A percentile compares a stretch with the other conserved stretches of the same genome.
These are phyloP conservation scores for Peucedramus taeniatus DNA, from an alignment of 2,113 vertebrate genomes.

Conservation along the genomic window DNA sequence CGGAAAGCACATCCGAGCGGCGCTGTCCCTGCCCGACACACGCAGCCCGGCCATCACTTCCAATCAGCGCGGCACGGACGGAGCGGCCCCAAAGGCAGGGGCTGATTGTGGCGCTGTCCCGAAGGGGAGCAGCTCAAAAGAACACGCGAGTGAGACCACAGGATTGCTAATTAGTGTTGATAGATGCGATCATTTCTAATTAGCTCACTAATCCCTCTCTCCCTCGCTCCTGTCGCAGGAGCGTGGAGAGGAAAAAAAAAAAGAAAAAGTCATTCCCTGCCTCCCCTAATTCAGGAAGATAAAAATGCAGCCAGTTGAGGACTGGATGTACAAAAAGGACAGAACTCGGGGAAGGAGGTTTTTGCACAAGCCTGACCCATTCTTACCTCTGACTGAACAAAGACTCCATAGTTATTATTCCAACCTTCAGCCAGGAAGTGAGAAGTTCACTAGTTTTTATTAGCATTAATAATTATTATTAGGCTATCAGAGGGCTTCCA, in stretches of 20 bases:
- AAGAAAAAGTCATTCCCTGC: neutral
- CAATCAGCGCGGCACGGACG: constrained; percentile 62
- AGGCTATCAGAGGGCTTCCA: constrained; percentile 18
- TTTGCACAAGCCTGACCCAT: neutral
- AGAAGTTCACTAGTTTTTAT: constrained; percentile 36
- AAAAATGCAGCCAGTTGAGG: neutral
- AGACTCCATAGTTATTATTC: neutral
- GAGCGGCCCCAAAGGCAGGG: constrained; percentile 63
- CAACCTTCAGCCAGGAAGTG: constrained; percentile 17
- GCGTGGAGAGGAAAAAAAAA: neutral
- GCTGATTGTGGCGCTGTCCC: constrained; percentile 55
- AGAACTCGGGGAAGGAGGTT: neutral
- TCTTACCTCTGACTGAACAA: neutral
- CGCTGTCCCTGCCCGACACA: neutral
- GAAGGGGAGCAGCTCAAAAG: constrained; percentile 72
- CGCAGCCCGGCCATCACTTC: constrained; percentile 68
- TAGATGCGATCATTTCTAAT: constrained; percentile 83
- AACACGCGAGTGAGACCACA: constrained; percentile 67
- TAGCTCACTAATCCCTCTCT: constrained; percentile 79
- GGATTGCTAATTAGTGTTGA: constrained; percentile 80
- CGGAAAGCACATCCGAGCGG: neutral
- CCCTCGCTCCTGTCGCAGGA: neutral
- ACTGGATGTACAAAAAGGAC: neutral
- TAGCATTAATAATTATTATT: constrained; percentile 49
- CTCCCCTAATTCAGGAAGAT: neutral